Conservation (phyloP, 2,797 vertebrate species). For the Epinephelus coioides region DNA sequence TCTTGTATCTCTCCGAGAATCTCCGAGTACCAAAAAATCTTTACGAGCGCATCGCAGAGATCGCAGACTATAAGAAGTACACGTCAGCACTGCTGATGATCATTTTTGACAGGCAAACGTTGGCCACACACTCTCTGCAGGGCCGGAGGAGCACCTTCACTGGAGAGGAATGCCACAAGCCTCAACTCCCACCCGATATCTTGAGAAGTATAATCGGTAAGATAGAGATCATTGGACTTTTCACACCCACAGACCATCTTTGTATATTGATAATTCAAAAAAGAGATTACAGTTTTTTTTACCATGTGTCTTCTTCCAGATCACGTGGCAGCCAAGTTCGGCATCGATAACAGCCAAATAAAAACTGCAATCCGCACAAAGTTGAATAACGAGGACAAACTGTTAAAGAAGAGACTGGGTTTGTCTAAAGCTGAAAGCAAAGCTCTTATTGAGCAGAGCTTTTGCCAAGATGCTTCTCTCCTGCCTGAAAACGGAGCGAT, state of each 20-base stretch:
- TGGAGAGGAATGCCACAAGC: conserved; percentile 81
- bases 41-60: conserved; percentile 81
- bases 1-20: conserved; percentile 77
- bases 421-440: conserved; percentile 73
- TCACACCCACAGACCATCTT: background rate
- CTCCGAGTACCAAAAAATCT: conserved; percentile 81
- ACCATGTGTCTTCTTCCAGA: conserved; percentile 60
- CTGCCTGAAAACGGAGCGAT: conserved; percentile 53
- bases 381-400: conserved; percentile 85
- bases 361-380: conserved; percentile 84
- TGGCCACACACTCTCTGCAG: conserved; percentile 85
- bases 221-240: background rate
- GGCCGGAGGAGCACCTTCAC: conserved; percentile 78
- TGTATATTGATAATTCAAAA: background rate
- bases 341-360: conserved; percentile 78
- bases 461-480: conserved; percentile 61
- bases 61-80: conserved; percentile 84
- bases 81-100: conserved; percentile 83
- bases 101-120: conserved; percentile 83
- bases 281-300: background rate
- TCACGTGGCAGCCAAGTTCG: conserved; percentile 80
- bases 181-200: conserved; percentile 83
- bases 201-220: conserved; percentile 80
- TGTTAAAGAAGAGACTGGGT: conserved; percentile 84
- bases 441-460: conserved; percentile 47